A percentile compares a stretch with the other conserved stretches of the same genome.
Conservation (phyloP, 35 echinoderm and acorn worm genomes). For the Hemicentrotus pulcherrimus region DNA sequence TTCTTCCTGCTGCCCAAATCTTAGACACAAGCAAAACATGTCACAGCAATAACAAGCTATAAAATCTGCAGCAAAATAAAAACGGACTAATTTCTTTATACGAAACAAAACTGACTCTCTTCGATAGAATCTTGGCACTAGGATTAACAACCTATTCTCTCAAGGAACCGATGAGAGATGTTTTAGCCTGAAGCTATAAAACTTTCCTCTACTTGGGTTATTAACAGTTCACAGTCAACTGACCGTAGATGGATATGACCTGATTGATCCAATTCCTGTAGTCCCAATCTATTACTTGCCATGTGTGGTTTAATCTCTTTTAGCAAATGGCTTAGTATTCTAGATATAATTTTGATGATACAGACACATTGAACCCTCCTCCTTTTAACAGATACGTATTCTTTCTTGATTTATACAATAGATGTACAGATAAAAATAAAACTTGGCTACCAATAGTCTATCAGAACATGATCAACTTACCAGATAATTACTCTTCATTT, state of each 20-base stretch:
- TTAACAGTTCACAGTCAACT: neutral
- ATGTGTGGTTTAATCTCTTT: neutral
- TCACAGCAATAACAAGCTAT: neutral
- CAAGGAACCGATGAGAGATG: neutral
- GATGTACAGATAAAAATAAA: neutral
- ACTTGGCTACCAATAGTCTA: too few species aligned
- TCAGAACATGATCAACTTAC: too few species aligned
- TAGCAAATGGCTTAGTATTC: neutral
- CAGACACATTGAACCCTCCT: neutral
- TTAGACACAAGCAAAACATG: neutral
- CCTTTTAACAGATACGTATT: neutral
- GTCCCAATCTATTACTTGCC: constrained; percentile 9
- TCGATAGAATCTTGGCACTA: neutral
- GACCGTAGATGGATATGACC: constrained; percentile 9
- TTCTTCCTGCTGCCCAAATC: neutral
- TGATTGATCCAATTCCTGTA: constrained; percentile 4
- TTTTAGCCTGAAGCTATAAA: neutral
- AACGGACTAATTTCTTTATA: neutral
- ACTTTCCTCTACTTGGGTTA: neutral
- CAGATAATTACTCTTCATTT: too few species aligned
- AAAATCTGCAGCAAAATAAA: neutral
- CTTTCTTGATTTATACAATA: neutral
- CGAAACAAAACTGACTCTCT: neutral
- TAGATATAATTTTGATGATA: neutral
- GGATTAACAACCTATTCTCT: neutral